A percentile compares a stretch with the other conserved stretches of the same genome.
phyloP scores from a whole-genome alignment of 2,113 vertebrate species.

The Megaleporinus macrocephalus region DNA sequence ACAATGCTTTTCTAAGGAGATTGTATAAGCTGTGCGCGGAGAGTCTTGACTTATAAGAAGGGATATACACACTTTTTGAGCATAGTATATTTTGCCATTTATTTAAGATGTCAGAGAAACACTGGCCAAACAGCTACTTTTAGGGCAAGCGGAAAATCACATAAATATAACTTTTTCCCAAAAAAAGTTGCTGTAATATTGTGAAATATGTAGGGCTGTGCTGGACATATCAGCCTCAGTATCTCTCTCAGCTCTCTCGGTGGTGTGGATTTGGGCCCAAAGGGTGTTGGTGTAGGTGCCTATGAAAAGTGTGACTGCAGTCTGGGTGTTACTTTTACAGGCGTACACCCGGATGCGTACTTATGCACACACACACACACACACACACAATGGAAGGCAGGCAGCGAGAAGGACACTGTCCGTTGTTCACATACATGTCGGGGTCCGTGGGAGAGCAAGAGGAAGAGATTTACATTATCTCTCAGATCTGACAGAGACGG shows the following conservation, averaged over 20 bases:
- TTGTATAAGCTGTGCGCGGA: too few relatives aligned
- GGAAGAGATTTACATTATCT: constrained; percentile 22
- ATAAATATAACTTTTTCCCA: neutral
- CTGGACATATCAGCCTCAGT: constrained; percentile 15
- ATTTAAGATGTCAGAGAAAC: neutral
- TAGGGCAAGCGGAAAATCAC: neutral
- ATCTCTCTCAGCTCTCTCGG: constrained; percentile 5
- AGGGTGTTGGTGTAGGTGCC: constrained; percentile 27
- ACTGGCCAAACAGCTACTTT: neutral
- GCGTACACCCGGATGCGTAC: neutral
- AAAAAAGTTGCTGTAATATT: neutral
- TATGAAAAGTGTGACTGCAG: constrained; percentile 23
- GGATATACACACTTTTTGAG: too few relatives aligned
- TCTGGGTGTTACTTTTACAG: constrained; percentile 37
- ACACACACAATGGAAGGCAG: constrained; percentile 11
- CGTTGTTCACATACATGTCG: neutral
- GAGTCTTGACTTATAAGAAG: too few relatives aligned
- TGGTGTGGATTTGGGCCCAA: neutral
- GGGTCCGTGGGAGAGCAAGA: constrained; percentile 1
- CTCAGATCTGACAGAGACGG: constrained; percentile 9
- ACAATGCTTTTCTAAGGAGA: too few relatives aligned
- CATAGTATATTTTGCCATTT: too few relatives aligned
- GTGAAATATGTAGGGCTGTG: constrained; percentile 1
- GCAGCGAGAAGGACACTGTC: neutral
- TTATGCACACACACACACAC: neutral